phyloP scores from a whole-genome alignment of 2,797 vertebrate species.

The Astyanax mexicanus region DNA sequence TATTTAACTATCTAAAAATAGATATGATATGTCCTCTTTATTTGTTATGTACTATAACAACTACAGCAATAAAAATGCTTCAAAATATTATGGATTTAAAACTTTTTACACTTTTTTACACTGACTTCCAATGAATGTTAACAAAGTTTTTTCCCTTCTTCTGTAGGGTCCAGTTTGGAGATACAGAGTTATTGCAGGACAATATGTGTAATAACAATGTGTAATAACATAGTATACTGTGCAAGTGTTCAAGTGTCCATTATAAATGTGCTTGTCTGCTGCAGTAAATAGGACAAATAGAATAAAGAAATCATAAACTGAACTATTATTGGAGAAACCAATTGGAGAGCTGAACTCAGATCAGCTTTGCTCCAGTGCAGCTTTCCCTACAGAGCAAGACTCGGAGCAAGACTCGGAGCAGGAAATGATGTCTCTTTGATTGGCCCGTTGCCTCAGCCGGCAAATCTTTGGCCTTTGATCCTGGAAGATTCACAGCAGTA shows the following conservation, averaged over 20 bases:
- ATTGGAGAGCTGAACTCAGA: background rate
- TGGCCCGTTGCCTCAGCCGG: constrained; percentile 73
- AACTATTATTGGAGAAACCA: background rate
- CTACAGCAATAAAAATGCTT: too few species aligned
- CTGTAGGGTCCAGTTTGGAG: too few species aligned
- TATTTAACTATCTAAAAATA: too few species aligned
- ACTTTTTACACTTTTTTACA: too few species aligned
- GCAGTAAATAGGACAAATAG: background rate
- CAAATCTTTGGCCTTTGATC: constrained; percentile 62
- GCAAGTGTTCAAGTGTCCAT: too few species aligned
- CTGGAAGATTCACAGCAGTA: constrained; percentile 44
- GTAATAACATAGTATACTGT: background rate
- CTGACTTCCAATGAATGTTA: too few species aligned
- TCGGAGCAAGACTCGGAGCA: constrained; percentile 77
- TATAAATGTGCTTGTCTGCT: background rate
- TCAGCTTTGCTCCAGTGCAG: constrained; percentile 11
- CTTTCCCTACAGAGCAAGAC: constrained; percentile 57
- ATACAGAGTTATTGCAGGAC: too few species aligned
- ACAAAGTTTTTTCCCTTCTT: too few species aligned
- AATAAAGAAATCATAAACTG: too few species aligned
- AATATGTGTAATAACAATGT: background rate
- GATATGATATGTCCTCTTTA: too few species aligned
- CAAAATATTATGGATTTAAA: too few species aligned
- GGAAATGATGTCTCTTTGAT: constrained; percentile 80
- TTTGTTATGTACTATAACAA: too few species aligned